Percentiles rank a stretch among this genome's conserved stretches.
Evolutionary conservation across 2,888 invertebrate species (phyloP).

Genomic region (Hoplodrina blanda): DNA sequence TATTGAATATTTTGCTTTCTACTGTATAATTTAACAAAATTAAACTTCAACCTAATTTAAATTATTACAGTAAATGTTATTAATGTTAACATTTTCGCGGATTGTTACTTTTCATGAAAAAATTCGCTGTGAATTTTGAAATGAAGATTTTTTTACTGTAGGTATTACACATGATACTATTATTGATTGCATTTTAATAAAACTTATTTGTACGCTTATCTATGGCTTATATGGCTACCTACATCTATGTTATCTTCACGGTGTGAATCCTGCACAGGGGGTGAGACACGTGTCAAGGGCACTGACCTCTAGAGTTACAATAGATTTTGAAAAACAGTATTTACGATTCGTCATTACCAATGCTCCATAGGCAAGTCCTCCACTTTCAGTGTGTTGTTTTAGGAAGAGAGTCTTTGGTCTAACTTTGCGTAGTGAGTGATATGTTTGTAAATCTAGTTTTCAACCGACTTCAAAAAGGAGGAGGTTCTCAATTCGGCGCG

Average conservation of each 20-base stretch:
- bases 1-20: slow-evolving; percentile 82
- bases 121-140: neutral
- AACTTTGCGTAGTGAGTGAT: neutral
- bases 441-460: neutral
- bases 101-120: slow-evolving; percentile 1
- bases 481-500: too few species aligned
- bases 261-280: slow-evolving; percentile 24
- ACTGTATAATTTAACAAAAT: slow-evolving; percentile 80
- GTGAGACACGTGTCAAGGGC: slow-evolving; percentile 37
- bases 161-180: neutral
- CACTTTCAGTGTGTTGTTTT: neutral
- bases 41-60: slow-evolving; percentile 67
- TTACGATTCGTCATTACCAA: neutral
- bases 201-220: neutral
- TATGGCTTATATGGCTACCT: neutral
- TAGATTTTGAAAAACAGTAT: slow-evolving; percentile 13
- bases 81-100: slow-evolving; percentile 21
- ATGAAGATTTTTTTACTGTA: neutral
- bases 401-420: neutral
- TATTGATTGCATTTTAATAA: slow-evolving; percentile 19
- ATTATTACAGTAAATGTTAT: slow-evolving; percentile 36
- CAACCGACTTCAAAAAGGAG: too few species aligned
- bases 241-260: slow-evolving; percentile 38
- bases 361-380: neutral
- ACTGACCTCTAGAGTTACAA: slow-evolving; percentile 18